phyloP scores from a whole-genome alignment of 2,113 vertebrate species.

The Castor canadensis region DNA sequence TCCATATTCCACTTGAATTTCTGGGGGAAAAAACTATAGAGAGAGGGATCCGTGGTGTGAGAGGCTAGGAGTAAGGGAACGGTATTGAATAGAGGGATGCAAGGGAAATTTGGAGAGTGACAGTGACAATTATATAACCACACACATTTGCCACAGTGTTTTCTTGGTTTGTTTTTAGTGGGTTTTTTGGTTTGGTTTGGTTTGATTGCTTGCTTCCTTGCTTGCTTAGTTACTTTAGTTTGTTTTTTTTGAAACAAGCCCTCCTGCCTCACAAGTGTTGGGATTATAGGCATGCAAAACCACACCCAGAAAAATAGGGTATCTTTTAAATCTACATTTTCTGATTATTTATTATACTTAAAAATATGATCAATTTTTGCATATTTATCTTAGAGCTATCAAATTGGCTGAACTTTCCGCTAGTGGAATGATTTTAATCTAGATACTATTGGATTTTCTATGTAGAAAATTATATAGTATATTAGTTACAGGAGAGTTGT shows the following conservation, averaged over 20 bases:
- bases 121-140: not conserved
- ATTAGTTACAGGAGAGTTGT: not conserved
- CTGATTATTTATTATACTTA: not conserved
- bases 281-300: no score
- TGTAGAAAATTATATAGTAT: not conserved
- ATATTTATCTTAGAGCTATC: slow-evolving; percentile 4
- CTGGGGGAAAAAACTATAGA: not conserved
- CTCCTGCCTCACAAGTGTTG: no score
- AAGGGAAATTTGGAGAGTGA: not conserved
- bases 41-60: not conserved
- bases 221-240: no score
- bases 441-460: not conserved
- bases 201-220: no score
- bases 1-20: not conserved
- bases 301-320: no score
- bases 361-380: not conserved
- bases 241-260: no score
- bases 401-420: not conserved
- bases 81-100: not conserved
- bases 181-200: no score
- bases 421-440: not conserved
- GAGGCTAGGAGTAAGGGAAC: not conserved
- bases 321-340: no score
- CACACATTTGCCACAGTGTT: not conserved
- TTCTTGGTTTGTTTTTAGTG: not conserved